phyloP scores from a whole-genome alignment of 2,888 invertebrate species.

The Acrobeloides nanus region DNA sequence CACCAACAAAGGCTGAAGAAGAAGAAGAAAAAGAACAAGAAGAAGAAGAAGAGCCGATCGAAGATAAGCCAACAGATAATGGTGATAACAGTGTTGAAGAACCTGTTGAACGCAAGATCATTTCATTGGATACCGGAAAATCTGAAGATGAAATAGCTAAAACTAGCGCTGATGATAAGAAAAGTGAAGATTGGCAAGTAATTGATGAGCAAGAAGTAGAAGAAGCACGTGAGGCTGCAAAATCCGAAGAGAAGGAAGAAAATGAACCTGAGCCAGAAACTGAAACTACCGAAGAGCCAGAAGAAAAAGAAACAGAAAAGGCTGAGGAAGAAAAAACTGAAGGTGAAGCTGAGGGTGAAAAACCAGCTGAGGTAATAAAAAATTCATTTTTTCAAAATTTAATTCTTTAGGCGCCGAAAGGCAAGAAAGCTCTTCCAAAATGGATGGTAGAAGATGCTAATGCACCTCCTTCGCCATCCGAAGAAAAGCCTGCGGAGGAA shows the following conservation, averaged over 20 bases:
- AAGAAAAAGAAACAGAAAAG: slow-evolving; percentile 1
- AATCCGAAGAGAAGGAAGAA: slow-evolving; percentile 18
- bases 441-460: slow-evolving; percentile 35
- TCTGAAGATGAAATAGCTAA: slow-evolving; percentile 1
- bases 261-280: slow-evolving; percentile 5
- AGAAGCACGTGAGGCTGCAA: slow-evolving; percentile 1
- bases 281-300: slow-evolving; percentile 12
- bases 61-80: not conserved
- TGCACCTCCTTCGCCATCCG: slow-evolving; percentile 16
- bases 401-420: not conserved
- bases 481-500: slow-evolving; percentile 21
- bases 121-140: too few relatives aligned
- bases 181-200: slow-evolving; percentile 2
- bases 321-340: slow-evolving; percentile 12
- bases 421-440: slow-evolving; percentile 25
- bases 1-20: too few relatives aligned
- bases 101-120: not conserved
- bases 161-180: not conserved
- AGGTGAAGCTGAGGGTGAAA: slow-evolving; percentile 8
- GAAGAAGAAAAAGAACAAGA: not conserved
- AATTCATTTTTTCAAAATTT: slow-evolving; percentile 10
- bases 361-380: not conserved
- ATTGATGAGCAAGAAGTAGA: slow-evolving; percentile 9
- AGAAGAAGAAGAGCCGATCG: not conserved
- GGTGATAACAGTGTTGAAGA: slow-evolving; percentile 1